Evolutionary conservation across 1,140 invertebrate species (phyloP).

Genomic region (Macrostomum lignano): DNA sequence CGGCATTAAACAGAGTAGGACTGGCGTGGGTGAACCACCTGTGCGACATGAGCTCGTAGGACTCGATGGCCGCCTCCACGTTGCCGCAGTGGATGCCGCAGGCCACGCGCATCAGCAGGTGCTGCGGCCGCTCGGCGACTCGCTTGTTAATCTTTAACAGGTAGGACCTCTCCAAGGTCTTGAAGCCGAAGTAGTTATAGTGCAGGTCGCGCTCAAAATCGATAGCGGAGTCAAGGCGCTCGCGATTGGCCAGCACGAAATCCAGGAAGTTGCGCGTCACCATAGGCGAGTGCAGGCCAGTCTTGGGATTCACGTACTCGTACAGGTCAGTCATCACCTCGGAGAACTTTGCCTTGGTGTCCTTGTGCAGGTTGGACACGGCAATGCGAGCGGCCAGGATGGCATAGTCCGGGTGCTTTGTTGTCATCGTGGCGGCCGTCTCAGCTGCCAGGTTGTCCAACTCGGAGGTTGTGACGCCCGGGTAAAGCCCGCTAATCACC

Average conservation of each 20-base stretch:
- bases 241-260: conserved; percentile 48
- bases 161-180: conserved; percentile 81
- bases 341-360: conserved; percentile 35
- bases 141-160: conserved; percentile 67
- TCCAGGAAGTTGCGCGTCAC: conserved; percentile 53
- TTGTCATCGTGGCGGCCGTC: conserved; percentile 76
- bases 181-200: conserved; percentile 97
- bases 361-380: conserved; percentile 85
- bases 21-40: conserved; percentile 79
- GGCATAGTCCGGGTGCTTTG: conserved; percentile 83
- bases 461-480: conserved; percentile 77
- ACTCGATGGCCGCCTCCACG: conserved; percentile 59
- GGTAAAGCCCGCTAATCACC: conserved; percentile 65
- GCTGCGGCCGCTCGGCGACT: conserved; percentile 67
- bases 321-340: conserved; percentile 68
- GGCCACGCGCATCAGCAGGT: conserved; percentile 77
- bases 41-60: conserved; percentile 68
- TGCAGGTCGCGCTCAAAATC: conserved; percentile 85
- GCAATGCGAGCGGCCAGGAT: conserved; percentile 73
- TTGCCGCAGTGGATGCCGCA: conserved; percentile 77
- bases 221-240: conserved; percentile 63
- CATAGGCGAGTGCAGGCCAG: conserved; percentile 41
- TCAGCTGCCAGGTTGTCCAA: conserved; percentile 86
- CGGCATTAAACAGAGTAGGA: conserved; percentile 73
- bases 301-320: conserved; percentile 43